A percentile compares a stretch with the other conserved stretches of the same genome.
Evolutionary conservation across 2,113 vertebrate genomes (phyloP).

Genomic region (Brienomyrus brachyistius): DNA sequence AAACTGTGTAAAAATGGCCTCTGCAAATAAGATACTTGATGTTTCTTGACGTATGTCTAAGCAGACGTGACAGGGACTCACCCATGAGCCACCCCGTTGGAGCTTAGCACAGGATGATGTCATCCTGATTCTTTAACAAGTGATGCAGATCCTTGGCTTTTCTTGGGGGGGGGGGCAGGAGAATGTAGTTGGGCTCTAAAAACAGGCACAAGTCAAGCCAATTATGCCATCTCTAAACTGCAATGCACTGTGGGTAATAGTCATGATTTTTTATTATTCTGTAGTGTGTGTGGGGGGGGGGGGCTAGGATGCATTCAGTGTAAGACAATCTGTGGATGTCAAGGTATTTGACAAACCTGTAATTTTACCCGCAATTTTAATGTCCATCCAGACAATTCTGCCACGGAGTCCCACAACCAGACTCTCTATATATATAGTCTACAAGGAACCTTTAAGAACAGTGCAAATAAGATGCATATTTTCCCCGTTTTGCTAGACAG

Average conservation of each 20-base stretch:
- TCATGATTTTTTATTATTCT: not conserved
- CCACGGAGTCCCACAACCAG: not conserved
- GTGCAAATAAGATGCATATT: not conserved
- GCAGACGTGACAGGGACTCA: not conserved
- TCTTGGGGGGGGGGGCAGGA: not conserved
- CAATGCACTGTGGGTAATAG: not conserved
- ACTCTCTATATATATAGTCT: not conserved
- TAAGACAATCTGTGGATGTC: not conserved
- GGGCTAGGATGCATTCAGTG: not conserved
- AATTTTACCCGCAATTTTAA: not conserved
- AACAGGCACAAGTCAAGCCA: not conserved
- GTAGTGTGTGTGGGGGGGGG: not conserved
- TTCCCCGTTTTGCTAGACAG: not conserved
- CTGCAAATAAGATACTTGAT: conserved; percentile 37
- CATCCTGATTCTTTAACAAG: not conserved
- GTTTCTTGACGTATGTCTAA: conserved; percentile 20
- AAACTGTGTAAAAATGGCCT: conserved; percentile 35
- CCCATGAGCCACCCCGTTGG: not conserved
- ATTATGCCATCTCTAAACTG: not conserved
- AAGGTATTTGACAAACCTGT: not conserved
- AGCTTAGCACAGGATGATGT: not conserved
- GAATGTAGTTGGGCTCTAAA: not conserved
- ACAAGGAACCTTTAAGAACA: not conserved
- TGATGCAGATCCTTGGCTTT: not conserved
- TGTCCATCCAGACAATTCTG: not conserved